Percentiles rank a stretch among this genome's conserved stretches.
phyloP scores from a whole-genome alignment of 2,888 invertebrate species.

The Macrophya alboannulata region DNA sequence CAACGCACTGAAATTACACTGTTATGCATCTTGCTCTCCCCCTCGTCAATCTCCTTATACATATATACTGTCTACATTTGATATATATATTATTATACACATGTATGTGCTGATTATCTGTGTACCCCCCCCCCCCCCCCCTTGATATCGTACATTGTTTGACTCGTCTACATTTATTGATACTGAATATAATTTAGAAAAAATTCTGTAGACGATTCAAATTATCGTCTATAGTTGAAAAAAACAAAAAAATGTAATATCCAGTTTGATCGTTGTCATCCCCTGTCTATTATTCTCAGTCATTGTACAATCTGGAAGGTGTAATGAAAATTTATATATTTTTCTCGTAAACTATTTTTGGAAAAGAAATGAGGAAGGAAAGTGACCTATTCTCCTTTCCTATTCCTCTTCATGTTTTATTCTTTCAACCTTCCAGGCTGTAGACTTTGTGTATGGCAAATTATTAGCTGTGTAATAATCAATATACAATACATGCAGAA shows the following conservation, averaged over 20 bases:
- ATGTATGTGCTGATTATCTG: constrained; percentile 61
- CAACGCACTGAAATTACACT: not conserved
- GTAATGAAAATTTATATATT: not conserved
- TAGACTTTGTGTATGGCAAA: not conserved
- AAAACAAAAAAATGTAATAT: not conserved
- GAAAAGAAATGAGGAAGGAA: not conserved
- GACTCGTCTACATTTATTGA: constrained; percentile 6
- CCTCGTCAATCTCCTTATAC: constrained; percentile 17
- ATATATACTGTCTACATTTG: not conserved
- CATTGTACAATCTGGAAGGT: constrained; percentile 34
- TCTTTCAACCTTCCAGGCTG: constrained; percentile 25
- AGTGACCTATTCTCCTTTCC: not conserved
- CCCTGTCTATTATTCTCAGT: constrained; percentile 18
- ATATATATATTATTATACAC: not conserved
- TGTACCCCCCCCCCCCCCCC: constrained; percentile 53
- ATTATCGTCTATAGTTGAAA: not conserved
- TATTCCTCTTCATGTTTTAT: not conserved
- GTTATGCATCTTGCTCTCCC: constrained; percentile 44
- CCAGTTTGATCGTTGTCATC: constrained; percentile 30
- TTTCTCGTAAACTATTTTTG: too few species aligned
- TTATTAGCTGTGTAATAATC: constrained; percentile 36
- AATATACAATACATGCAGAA: not conserved
- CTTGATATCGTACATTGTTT: constrained; percentile 68
- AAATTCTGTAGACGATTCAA: constrained; percentile 15
- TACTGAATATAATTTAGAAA: not conserved